Evolutionary conservation across 2,113 vertebrate genomes (phyloP).

Genomic region (Daboia siamensis): DNA sequence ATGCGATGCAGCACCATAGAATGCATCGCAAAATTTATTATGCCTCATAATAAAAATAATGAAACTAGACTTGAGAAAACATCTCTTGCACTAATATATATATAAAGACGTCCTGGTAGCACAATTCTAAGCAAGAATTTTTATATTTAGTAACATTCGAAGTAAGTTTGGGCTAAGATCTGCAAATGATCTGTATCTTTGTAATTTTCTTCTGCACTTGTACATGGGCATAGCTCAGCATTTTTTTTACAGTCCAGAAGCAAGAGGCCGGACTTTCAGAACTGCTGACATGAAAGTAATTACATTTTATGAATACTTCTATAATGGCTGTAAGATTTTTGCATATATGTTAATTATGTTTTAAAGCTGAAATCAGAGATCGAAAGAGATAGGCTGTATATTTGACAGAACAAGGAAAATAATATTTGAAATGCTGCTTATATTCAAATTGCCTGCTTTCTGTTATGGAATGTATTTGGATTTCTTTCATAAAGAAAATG

Average conservation of each 20-base stretch:
- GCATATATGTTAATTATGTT: conserved; percentile 5
- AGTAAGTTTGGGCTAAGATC: background rate
- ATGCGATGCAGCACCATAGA: background rate
- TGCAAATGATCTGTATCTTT: conserved; percentile 6
- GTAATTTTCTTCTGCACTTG: conserved; percentile 1
- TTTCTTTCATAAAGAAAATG: background rate
- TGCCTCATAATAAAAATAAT: background rate
- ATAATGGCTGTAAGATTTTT: background rate
- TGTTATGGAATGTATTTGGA: background rate
- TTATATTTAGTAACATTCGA: background rate
- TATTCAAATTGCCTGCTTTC: background rate
- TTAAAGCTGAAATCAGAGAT: background rate
- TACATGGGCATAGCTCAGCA: background rate
- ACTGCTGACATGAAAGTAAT: conserved; percentile 21
- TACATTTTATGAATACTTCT: conserved; percentile 14
- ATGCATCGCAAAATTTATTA: background rate
- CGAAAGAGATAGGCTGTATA: background rate
- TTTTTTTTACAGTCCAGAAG: conserved; percentile 16
- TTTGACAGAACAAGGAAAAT: background rate
- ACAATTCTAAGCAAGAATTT: background rate
- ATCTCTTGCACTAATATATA: background rate
- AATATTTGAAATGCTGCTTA: background rate
- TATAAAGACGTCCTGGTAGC: background rate
- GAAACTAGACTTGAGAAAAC: background rate
- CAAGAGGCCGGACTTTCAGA: background rate